phyloP scores from a whole-genome alignment of 92 coral and sea anemone genomes.

The Umimayanthus chanpuru region DNA sequence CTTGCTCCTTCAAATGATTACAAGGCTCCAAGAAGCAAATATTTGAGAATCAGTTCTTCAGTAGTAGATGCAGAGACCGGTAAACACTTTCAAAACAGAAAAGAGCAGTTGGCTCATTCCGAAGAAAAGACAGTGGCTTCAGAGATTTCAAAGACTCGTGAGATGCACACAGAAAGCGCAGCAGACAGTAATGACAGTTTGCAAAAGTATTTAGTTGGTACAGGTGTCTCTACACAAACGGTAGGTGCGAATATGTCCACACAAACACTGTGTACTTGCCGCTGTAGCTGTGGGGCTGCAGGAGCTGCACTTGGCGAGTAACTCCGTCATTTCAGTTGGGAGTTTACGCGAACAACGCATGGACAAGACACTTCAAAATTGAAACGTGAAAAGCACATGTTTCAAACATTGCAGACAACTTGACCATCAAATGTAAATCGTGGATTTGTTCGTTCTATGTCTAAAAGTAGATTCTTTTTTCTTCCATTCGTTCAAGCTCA shows the following conservation, averaged over 20 bases:
- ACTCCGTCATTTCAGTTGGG: too few species aligned
- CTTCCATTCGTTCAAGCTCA: too few species aligned
- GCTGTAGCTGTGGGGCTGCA: constrained; percentile 13
- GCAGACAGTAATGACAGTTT: neutral
- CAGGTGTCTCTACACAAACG: neutral
- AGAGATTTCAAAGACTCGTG: neutral
- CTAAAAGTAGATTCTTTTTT: too few species aligned
- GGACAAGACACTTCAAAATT: too few species aligned
- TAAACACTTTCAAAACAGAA: neutral
- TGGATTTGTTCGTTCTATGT: too few species aligned
- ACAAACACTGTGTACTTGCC: constrained; percentile 27
- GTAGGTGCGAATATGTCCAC: neutral
- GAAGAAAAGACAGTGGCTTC: neutral
- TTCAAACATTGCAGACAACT: too few species aligned
- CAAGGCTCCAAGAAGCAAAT: neutral
- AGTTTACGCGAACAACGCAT: too few species aligned
- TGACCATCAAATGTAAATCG: too few species aligned
- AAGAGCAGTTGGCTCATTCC: neutral
- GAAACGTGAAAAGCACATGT: too few species aligned
- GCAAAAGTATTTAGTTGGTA: neutral
- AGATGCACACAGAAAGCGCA: neutral
- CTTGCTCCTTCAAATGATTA: neutral
- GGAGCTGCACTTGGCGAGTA: neutral
- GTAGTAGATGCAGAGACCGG: neutral
- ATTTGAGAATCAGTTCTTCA: neutral